Evolutionary conservation across 2,797 vertebrate species (phyloP), one percentile per base, ranked within the genome.

Genomic region (Protosalanx chinensis): DNA sequence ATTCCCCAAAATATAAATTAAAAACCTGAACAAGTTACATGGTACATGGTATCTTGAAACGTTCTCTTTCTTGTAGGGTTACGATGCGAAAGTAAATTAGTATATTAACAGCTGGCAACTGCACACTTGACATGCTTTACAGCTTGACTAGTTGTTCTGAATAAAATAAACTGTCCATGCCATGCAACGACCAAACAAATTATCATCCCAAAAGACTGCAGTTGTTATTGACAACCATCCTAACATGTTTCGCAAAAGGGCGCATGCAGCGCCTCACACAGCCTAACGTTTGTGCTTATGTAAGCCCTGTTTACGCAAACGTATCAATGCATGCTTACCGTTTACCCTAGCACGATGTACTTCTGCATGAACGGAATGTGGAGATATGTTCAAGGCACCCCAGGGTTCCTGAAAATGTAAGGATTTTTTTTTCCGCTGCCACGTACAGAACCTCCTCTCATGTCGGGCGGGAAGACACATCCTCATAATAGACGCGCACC

Each of bases 401-500:
- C 32, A 59, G 41, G 72, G 76, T 79, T 70, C 2, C 23, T 79
- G 79, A 41, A 46, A 72, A 61, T 49, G 77, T 65, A 66, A 53
- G 49, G 57, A 74, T 35, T 62, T 72, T 83, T 35, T 67, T 72
- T 27, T n/a, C n/a, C 78, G 79, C 75, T 93, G 92, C 92, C 92
- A 93, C 92, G 91, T 93, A 91, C 89, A 85, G 90, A 88, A 73
- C 82, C 88, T 75, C 75, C 80, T 63, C 57, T 62, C 46, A 66
- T 57, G 51, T 27, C 30, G 4, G 65, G 63, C 20, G 5, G 76
- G 23, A 41, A 10, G 1, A 13, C 76, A 84, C 86, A 82, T 74
- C 8, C 37, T 2, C 0, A 0, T 4, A 74, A n/a, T 33, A 85
- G 0, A 76, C 0, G 84, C 84, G 88, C 91, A 85, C 6, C 18